Evolutionary conservation across 2,888 invertebrate genomes (phyloP).

Genomic region (Nemotelus pantherinus): DNA sequence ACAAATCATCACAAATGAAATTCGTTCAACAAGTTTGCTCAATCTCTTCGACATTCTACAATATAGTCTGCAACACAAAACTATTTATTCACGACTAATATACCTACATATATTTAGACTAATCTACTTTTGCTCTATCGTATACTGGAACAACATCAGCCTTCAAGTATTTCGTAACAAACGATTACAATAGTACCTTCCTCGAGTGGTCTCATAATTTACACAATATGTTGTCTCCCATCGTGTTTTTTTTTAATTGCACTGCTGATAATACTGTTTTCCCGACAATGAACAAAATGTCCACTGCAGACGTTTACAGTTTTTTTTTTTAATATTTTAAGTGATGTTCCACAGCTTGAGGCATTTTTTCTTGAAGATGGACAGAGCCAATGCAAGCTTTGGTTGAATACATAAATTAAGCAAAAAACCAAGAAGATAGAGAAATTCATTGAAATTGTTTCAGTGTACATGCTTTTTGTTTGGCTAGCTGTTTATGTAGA

Average conservation of each 20-base stretch:
- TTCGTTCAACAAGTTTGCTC: too few relatives aligned
- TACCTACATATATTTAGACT: neutral
- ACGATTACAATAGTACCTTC: neutral
- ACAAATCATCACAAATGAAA: too few relatives aligned
- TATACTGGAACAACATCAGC: neutral
- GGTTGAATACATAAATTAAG: too few relatives aligned
- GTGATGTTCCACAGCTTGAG: neutral
- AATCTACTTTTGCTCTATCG: neutral
- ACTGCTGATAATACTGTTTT: neutral
- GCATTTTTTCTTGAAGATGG: neutral
- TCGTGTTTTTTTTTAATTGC: neutral
- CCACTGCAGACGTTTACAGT: neutral
- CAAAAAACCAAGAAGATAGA: too few relatives aligned
- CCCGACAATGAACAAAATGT: neutral
- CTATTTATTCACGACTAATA: neutral
- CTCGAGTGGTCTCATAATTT: slow-evolving; percentile 9
- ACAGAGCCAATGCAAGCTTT: too few relatives aligned
- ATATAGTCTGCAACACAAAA: neutral
- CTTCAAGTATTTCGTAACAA: neutral
- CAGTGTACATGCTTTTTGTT: too few relatives aligned
- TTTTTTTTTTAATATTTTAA: neutral
- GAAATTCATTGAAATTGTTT: too few relatives aligned
- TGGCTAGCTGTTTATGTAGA: too few relatives aligned
- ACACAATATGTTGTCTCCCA: neutral
- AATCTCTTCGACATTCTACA: too few relatives aligned